Evolutionary conservation across 2,113 vertebrate species (phyloP).

Genomic region (Acrocephalus arundinaceus): DNA sequence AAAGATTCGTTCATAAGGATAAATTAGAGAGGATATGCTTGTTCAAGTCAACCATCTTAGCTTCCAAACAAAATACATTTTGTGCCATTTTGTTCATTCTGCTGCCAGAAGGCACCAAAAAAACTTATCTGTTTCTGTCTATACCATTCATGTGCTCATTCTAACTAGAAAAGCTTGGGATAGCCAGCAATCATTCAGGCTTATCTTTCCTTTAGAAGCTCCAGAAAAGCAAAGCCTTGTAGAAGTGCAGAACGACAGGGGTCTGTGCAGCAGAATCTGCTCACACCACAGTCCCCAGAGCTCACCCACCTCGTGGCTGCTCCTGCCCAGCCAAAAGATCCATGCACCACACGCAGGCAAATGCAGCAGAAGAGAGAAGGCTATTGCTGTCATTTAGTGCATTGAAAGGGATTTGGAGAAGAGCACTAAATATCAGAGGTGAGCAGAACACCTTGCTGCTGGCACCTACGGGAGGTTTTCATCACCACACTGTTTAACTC

Average conservation of each 20-base stretch:
- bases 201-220: background rate
- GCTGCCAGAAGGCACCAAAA: background rate
- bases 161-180: background rate
- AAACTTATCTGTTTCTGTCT: background rate
- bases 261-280: background rate
- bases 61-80: background rate
- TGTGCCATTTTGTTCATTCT: background rate
- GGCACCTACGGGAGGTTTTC: background rate
- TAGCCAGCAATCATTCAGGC: background rate
- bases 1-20: background rate
- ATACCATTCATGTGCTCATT: background rate
- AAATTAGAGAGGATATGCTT: background rate
- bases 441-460: background rate
- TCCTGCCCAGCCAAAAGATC: background rate
- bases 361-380: background rate
- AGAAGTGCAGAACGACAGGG: background rate
- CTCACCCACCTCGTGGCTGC: background rate
- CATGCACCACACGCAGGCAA: background rate
- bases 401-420: background rate
- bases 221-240: background rate
- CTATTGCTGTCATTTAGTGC: background rate
- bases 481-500: background rate
- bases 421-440: background rate
- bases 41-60: accelerated
- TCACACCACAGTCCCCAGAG: background rate